Conservation (phyloP, 2,113 vertebrate genomes). For the Rhynchomys soricoides region DNA sequence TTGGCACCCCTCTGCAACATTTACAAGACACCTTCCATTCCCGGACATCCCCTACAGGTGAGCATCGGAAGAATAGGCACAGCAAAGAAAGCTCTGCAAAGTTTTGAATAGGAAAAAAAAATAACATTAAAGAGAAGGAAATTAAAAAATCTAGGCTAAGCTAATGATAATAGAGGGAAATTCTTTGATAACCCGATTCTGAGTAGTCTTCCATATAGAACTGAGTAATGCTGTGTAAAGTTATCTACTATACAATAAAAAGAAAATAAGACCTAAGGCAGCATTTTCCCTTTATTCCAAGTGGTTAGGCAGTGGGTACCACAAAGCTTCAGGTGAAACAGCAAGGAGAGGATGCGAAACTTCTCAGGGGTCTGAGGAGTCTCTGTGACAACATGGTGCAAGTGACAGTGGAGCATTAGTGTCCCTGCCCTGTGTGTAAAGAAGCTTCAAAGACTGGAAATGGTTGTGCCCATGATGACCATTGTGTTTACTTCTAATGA, state of each 20-base stretch:
- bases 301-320: fast-evolving
- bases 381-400: fast-evolving
- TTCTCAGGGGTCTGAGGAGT: not conserved
- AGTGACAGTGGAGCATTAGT: not conserved
- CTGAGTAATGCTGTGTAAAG: not conserved
- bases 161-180: no score
- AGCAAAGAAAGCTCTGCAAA: not conserved
- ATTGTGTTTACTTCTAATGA: not conserved
- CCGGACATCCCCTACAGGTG: constrained; percentile 88
- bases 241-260: not conserved
- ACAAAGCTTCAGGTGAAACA: no score
- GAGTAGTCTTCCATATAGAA: not conserved
- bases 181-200: not conserved
- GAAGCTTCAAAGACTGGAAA: not conserved
- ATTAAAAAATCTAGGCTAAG: fast-evolving
- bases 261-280: not conserved
- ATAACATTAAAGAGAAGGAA: not conserved
- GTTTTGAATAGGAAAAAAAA: no score
- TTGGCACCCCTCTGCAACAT: constrained; percentile 86
- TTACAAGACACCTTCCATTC: constrained; percentile 84
- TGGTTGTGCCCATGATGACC: not conserved
- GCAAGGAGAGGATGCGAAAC: not conserved
- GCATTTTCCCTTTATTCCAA: not conserved
- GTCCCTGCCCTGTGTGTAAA: not conserved
- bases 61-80: not conserved